Conservation (phyloP, 2,113 vertebrate genomes). For the Ursus arctos region DNA sequence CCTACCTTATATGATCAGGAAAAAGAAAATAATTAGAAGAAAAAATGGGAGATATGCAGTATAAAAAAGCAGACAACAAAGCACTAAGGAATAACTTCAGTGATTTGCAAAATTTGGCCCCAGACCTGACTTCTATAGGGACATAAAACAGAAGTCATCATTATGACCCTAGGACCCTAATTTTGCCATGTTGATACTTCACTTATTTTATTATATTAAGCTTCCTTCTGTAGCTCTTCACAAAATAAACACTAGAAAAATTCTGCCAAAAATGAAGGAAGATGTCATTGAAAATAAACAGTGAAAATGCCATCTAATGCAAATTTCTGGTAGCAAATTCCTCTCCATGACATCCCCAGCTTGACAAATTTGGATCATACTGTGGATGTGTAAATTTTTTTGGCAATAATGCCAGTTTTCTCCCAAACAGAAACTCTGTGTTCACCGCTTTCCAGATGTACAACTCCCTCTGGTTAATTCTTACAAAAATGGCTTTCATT, state of each 20-base stretch:
- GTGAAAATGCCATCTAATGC: slow-evolving; percentile 2
- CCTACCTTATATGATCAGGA: background rate
- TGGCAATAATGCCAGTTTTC: slow-evolving; percentile 76
- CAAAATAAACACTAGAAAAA: slow-evolving; percentile 17
- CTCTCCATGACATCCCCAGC: background rate
- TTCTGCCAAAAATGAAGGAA: background rate
- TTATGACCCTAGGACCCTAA: background rate
- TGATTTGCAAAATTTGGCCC: background rate
- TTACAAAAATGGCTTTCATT: slow-evolving; percentile 79
- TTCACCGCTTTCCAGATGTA: slow-evolving; percentile 84
- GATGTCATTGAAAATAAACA: slow-evolving; percentile 57
- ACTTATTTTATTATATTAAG: background rate
- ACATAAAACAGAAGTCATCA: background rate
- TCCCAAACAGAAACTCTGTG: slow-evolving; percentile 59
- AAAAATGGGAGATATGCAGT: background rate
- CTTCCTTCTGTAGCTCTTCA: slow-evolving; percentile 11
- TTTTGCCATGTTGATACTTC: background rate
- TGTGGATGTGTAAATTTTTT: slow-evolving; percentile 80
- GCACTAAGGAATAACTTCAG: background rate
- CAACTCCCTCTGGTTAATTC: slow-evolving; percentile 82
- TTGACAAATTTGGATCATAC: slow-evolving; percentile 75
- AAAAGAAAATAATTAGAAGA: background rate
- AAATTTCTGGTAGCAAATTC: slow-evolving; percentile 67
- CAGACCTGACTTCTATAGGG: background rate
- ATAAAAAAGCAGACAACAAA: background rate